Base-by-base conservation (phyloP, 2,797 vertebrate species). In the Xyrichtys novacula region DNA sequence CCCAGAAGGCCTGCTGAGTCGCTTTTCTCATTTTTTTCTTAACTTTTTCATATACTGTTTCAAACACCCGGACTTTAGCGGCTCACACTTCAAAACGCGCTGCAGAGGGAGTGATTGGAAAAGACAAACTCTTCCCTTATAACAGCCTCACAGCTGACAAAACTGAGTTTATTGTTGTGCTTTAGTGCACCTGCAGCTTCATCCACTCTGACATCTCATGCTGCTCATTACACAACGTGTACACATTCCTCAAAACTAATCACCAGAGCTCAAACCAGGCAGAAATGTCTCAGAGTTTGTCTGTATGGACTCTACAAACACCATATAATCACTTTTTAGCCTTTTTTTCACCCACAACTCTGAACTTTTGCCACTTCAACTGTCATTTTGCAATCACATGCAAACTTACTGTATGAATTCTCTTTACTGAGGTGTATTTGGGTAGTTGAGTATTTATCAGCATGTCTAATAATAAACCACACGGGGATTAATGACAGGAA, bases 121-220 rank as follows among this genome's bases (percentile, higher is more conserved):
- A 58, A 62, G n/a, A 68, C 39, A 58, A 50, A 32, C 50, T 39
- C 19, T 40, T 62, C 15, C 40, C 22, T 0, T 10, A 52, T 39
- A 16, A 23, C 22, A 39, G 47, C 42, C 61, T 50, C n/a, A 20
- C 85, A 92, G 87, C 83, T 91, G 86, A 86, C 76, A 78, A 81
- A 88, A 72, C 68, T 1, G 7, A 56, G 43, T 70, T 68, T 68
- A 49, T 74, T 87, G 63, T 87, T 89, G 69, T 83, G 47, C 71
- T 44, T 74, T 66, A 43, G 31, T 85, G 79, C 85, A 88, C 79
- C 85, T 90, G 76, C 84, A 67, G 65, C 78, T 79, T 87, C 71
- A 88, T 88, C 86, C 49, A 52, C 69, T 42, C 56, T 81, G 85
- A 82, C 88, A 88, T 72, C 82, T 89, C 86, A 79, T 78, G 89